Evolutionary conservation across 2,888 invertebrate genomes (phyloP).

Genomic region (Ophonus ardosiacus): DNA sequence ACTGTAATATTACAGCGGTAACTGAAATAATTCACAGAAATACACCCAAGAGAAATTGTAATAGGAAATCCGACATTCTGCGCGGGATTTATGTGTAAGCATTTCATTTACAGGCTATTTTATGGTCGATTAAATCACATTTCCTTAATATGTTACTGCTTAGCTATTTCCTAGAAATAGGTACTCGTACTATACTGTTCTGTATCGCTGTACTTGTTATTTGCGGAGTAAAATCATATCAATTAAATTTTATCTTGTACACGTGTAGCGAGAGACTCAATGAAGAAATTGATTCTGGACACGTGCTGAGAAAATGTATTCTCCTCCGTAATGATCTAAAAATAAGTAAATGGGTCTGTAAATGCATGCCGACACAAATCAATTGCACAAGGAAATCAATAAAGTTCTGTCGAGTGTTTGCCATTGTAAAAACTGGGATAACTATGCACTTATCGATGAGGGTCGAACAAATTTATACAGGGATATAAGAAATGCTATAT

Average conservation of each 20-base stretch:
- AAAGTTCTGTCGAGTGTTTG: not conserved
- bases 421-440: not conserved
- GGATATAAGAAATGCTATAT: not conserved
- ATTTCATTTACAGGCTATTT: conserved; percentile 42
- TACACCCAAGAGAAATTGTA: conserved; percentile 32
- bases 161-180: conserved; percentile 39
- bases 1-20: conserved; percentile 11
- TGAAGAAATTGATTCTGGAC: conserved; percentile 45
- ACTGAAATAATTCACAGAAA: conserved; percentile 31
- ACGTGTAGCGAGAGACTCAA: conserved; percentile 27
- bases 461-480: not conserved
- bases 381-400: not conserved
- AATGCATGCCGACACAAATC: conserved; percentile 17
- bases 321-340: conserved; percentile 39
- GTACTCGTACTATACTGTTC: conserved; percentile 14
- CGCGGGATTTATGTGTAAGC: conserved; percentile 24
- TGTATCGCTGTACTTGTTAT: not conserved
- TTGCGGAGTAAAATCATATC: conserved; percentile 36
- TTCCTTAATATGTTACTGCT: conserved; percentile 44
- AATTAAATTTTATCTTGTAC: conserved; percentile 44
- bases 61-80: conserved; percentile 42
- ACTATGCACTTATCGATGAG: not conserved
- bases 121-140: conserved; percentile 25
- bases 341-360: conserved; percentile 36
- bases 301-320: conserved; percentile 42